A percentile compares a stretch with the other conserved stretches of the same genome.
Evolutionary conservation across 2,888 invertebrate species (phyloP).

Genomic region (Thalpophila matura): DNA sequence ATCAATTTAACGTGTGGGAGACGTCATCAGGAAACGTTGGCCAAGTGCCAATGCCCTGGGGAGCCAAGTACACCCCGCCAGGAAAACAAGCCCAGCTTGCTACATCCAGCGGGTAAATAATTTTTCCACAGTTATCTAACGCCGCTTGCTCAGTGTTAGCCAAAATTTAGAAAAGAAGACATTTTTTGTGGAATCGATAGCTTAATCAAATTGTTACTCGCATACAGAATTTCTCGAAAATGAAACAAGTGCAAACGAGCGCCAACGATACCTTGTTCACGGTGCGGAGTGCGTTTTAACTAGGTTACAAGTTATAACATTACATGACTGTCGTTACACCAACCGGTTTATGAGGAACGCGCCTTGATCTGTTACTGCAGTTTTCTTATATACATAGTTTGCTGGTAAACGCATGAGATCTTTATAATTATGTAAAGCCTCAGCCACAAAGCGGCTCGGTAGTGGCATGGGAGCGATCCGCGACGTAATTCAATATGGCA

Average conservation of each 20-base stretch:
- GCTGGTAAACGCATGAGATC: neutral
- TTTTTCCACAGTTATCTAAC: constrained; percentile 62
- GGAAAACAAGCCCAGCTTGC: constrained; percentile 74
- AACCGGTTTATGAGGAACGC: constrained; percentile 43
- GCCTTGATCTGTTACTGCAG: constrained; percentile 25
- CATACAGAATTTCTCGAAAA: constrained; percentile 4
- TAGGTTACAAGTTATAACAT: constrained; percentile 49
- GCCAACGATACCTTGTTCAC: constrained; percentile 32
- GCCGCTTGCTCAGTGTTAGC: constrained; percentile 48
- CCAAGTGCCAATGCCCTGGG: constrained; percentile 71
- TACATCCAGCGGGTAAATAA: constrained; percentile 66
- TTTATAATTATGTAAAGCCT: constrained; percentile 1
- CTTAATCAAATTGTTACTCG: neutral
- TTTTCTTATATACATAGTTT: constrained; percentile 14
- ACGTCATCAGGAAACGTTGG: constrained; percentile 80
- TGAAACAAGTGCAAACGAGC: constrained; percentile 30
- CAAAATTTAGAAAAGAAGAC: constrained; percentile 34
- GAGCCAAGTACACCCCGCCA: constrained; percentile 73
- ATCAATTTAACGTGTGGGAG: constrained; percentile 83
- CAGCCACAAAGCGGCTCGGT: neutral
- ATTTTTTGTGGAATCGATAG: neutral
- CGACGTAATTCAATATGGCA: neutral
- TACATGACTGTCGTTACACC: constrained; percentile 47
- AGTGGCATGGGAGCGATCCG: neutral
- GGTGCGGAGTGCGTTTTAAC: constrained; percentile 46